phyloP scores from a whole-genome alignment of 2,113 vertebrate species.

The Ceyx melanurus region DNA sequence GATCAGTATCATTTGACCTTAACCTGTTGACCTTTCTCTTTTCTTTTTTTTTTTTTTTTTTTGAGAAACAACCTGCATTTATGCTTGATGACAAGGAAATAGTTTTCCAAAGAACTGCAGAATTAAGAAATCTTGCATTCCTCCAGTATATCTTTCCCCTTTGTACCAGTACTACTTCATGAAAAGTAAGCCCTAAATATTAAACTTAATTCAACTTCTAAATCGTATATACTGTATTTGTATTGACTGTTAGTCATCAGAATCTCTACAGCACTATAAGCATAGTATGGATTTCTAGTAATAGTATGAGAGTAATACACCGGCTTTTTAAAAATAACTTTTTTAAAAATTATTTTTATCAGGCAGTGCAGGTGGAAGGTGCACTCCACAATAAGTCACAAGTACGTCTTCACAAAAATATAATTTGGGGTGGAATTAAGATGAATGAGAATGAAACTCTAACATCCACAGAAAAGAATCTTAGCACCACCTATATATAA shows the following conservation, averaged over 20 bases:
- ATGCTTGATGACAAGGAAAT: not conserved
- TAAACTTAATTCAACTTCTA: slow-evolving; percentile 66
- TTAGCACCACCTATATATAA: not conserved
- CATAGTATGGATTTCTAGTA: slow-evolving; percentile 41
- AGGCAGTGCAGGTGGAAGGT: not conserved
- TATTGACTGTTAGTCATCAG: slow-evolving; percentile 49
- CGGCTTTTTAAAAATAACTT: not conserved
- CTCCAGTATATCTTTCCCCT: not conserved
- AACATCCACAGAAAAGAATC: not conserved
- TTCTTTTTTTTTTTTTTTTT: not conserved
- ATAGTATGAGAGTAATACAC: slow-evolving; percentile 41
- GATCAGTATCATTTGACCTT: not conserved
- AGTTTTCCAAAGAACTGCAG: not conserved
- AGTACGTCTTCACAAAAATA: not conserved
- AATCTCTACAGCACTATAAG: slow-evolving; percentile 59
- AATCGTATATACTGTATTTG: slow-evolving; percentile 19
- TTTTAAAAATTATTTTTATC: not conserved
- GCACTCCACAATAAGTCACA: not conserved
- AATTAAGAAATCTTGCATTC: slow-evolving; percentile 25
- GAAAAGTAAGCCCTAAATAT: slow-evolving; percentile 61
- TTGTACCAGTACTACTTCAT: slow-evolving; percentile 17
- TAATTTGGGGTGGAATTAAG: not conserved
- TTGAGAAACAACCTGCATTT: not conserved
- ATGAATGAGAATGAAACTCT: not conserved
- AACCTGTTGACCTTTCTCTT: not conserved